Conservation (phyloP, 2,888 invertebrate genomes). For the Sminthurides aquaticus region DNA sequence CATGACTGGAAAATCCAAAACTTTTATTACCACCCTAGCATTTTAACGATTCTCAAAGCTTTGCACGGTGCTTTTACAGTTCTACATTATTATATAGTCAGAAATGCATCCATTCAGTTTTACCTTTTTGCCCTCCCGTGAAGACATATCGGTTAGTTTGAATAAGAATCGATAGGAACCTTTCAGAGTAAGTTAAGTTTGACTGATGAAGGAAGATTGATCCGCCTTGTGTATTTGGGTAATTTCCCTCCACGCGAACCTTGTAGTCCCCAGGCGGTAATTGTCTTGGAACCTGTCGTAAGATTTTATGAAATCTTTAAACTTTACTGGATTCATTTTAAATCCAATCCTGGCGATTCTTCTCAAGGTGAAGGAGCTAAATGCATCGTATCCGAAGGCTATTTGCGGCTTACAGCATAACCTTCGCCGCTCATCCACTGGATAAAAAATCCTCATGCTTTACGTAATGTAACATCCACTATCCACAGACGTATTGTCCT, state of each 20-base stretch:
- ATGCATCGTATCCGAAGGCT: neutral
- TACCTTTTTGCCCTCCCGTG: slow-evolving; percentile 51
- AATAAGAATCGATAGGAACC: slow-evolving; percentile 52
- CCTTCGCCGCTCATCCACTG: too few relatives aligned
- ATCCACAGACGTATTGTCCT: too few relatives aligned
- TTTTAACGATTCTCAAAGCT: too few relatives aligned
- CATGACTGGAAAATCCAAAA: slow-evolving; percentile 45
- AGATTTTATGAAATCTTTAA: neutral
- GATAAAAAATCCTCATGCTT: too few relatives aligned
- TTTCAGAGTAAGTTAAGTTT: slow-evolving; percentile 49
- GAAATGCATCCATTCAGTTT: too few relatives aligned
- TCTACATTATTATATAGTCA: too few relatives aligned
- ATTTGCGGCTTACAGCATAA: neutral
- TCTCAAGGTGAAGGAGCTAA: neutral
- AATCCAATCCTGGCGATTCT: neutral
- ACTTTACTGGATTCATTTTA: neutral
- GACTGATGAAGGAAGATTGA: slow-evolving; percentile 52
- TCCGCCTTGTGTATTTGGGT: slow-evolving; percentile 48
- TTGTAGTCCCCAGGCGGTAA: slow-evolving; percentile 48
- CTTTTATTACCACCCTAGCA: too few relatives aligned
- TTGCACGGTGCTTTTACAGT: too few relatives aligned
- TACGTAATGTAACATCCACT: too few relatives aligned
- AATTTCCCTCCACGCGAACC: slow-evolving; percentile 50
- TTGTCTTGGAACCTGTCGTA: slow-evolving; percentile 50
- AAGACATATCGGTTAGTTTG: slow-evolving; percentile 54